A percentile compares a stretch with the other conserved stretches of the same genome.
phyloP scores from a whole-genome alignment of 2,797 vertebrate species.

The Cichlasoma orientale region DNA sequence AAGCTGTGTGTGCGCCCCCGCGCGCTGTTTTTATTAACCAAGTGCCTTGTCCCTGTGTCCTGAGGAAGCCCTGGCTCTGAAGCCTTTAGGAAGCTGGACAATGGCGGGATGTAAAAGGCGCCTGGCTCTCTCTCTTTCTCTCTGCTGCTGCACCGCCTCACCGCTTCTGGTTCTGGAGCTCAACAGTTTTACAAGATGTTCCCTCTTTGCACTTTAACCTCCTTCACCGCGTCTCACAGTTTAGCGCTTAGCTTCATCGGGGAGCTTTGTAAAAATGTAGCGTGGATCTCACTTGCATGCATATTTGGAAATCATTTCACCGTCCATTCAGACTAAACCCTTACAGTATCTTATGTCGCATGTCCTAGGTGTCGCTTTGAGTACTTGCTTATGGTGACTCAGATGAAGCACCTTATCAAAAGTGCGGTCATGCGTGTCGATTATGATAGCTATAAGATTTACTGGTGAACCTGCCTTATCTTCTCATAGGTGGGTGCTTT shows the following conservation, averaged over 20 bases:
- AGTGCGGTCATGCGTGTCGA: background rate
- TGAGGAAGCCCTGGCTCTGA: conserved; percentile 63
- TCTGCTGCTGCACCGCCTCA: conserved; percentile 2
- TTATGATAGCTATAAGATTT: conserved; percentile 18
- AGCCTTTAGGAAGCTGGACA: conserved; percentile 77
- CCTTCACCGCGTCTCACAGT: background rate
- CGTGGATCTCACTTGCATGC: background rate
- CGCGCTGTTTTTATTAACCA: conserved; percentile 18
- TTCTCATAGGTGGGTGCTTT: conserved; percentile 5
- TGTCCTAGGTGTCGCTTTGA: background rate
- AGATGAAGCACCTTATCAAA: background rate
- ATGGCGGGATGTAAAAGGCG: conserved; percentile 77
- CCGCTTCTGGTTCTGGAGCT: conserved; percentile 16
- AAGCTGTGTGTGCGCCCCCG: background rate
- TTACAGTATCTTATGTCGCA: background rate
- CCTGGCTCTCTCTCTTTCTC: conserved; percentile 24
- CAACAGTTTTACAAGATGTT: conserved; percentile 21
- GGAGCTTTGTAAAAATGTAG: background rate
- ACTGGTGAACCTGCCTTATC: conserved; percentile 4
- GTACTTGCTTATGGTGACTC: background rate
- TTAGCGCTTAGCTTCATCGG: background rate
- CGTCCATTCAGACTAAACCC: background rate
- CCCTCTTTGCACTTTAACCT: conserved; percentile 20
- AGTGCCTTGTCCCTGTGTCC: conserved; percentile 36
- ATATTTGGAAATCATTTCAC: background rate